Evolutionary conservation across 1,140 invertebrate genomes (phyloP), one percentile per base, ranked within the genome.

Genomic region (Gonioctena quinquepunctata): DNA sequence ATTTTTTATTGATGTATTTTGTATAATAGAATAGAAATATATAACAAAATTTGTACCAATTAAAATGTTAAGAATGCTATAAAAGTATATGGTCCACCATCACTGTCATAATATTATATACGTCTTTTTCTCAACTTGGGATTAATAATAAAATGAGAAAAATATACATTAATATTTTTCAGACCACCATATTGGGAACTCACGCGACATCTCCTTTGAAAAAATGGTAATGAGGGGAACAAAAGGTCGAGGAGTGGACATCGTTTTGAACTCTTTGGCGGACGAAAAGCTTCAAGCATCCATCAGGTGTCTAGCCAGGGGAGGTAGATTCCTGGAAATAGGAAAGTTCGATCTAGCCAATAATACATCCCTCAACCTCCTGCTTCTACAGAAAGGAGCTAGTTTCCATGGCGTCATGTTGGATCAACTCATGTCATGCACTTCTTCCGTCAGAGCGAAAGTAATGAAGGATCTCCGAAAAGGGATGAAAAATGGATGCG

Each of bases 321-420:
- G 87, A 1, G 92, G 92, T 2, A 85, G 88, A 27, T 94, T 94
- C 81, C 77, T 94, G 2, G 93, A 94, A 83, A 94, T 94, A 48
- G 92, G 92, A 25, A 93, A 93, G 77, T 92, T 90, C 70, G 92
- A 93, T 82, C 85, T 92, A 66, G 85, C 84, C 0, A 88, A 89
- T 60, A 89, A 93, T 69, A 90, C 86, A 22, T 79, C 85, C 19
- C 82, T 93, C 22, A 88, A 89, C 80, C 90, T 90, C 88, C 85
- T 93, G 57, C 85, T 93, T 52, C 95, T 98, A 83, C 84, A 91
- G 33, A 92, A 91, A 65, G 95, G 96, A 80, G 89, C 92, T 4
- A 93, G 92, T 79, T 93, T 97, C 85, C 93, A 95, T 84, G 94
- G 94, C 33, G 91, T 97, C 69, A 88, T 96, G 78, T 88, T 96